These are phyloP conservation scores for Acanthurus leucopareius DNA, from an alignment of 2,797 vertebrate species.

Conservation along the genomic window DNA sequence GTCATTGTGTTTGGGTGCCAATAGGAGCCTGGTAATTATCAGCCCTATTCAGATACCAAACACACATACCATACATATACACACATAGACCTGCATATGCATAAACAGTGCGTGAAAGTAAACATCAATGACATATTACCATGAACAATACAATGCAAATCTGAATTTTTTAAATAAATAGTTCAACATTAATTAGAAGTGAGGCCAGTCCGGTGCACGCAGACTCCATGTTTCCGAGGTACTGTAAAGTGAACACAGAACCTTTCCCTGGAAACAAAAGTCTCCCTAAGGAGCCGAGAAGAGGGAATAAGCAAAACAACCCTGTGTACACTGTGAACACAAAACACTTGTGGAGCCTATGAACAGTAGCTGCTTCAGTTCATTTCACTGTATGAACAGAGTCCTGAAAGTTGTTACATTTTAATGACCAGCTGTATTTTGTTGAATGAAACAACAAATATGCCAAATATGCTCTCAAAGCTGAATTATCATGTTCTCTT, in stretches of 20 bases:
- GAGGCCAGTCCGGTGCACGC: slow-evolving; percentile 3
- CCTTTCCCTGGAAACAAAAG: slow-evolving; percentile 44
- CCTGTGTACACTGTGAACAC: slow-evolving; percentile 11
- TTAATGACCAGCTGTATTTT: slow-evolving; percentile 19
- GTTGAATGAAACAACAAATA: slow-evolving; percentile 32
- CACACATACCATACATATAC: slow-evolving; percentile 14
- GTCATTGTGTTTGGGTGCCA: slow-evolving; percentile 70
- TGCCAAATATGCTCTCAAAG: slow-evolving; percentile 15
- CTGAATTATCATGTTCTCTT: slow-evolving; percentile 11
- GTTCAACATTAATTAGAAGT: slow-evolving; percentile 19
- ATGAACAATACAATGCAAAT: slow-evolving; percentile 12
- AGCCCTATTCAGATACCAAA: slow-evolving; percentile 55
- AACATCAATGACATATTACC: slow-evolving; percentile 22
- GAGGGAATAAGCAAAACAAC: slow-evolving; percentile 42
- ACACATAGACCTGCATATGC: slow-evolving; percentile 5
- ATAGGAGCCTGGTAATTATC: slow-evolving; percentile 73
- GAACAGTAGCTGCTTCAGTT: slow-evolving; percentile 21
- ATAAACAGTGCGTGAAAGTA: slow-evolving; percentile 10
- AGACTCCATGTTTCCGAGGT: background rate
- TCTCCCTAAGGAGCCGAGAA: slow-evolving; percentile 34
- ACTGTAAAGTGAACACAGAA: slow-evolving; percentile 20
- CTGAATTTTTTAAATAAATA: slow-evolving; percentile 2
- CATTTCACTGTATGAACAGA: slow-evolving; percentile 36
- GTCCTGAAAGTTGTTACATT: slow-evolving; percentile 16
- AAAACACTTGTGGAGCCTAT: slow-evolving; percentile 25